A percentile compares a stretch with the other conserved stretches of the same genome.
phyloP scores from a whole-genome alignment of 2,113 vertebrate genomes.

The Aptenodytes patagonicus region DNA sequence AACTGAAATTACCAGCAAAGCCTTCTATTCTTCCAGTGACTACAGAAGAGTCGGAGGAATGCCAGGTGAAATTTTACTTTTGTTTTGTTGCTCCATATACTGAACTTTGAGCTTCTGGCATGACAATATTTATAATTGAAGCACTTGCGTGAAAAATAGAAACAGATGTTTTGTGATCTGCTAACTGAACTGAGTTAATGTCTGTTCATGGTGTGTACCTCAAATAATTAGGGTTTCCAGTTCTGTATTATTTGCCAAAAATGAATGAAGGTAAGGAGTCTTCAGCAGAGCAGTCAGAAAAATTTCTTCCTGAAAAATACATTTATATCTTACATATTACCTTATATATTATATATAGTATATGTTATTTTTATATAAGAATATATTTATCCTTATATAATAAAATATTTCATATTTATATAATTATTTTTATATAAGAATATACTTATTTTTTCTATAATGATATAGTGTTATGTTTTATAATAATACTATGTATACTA shows the following conservation, averaged over 20 bases:
- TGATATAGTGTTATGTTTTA: background rate
- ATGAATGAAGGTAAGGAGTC: background rate
- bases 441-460: background rate
- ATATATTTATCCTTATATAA: background rate
- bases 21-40: slow-evolving; percentile 84
- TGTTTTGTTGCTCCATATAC: background rate
- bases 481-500: background rate
- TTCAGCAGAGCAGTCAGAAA: background rate
- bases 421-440: background rate
- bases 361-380: background rate
- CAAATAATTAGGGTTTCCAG: background rate
- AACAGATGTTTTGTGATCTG: background rate
- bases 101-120: background rate
- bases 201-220: background rate
- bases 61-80: slow-evolving; percentile 79
- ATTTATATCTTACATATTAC: background rate
- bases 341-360: background rate
- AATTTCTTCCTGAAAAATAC: background rate
- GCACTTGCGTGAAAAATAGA: background rate
- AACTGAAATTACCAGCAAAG: slow-evolving; percentile 93
- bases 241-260: background rate
- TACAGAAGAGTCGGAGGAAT: slow-evolving; percentile 83
- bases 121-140: background rate
- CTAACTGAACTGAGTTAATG: background rate
- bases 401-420: background rate